A percentile compares a stretch with the other conserved stretches of the same genome.
phyloP scores from a whole-genome alignment of 92 coral and sea anemone species.

The Nematostella vectensis region DNA sequence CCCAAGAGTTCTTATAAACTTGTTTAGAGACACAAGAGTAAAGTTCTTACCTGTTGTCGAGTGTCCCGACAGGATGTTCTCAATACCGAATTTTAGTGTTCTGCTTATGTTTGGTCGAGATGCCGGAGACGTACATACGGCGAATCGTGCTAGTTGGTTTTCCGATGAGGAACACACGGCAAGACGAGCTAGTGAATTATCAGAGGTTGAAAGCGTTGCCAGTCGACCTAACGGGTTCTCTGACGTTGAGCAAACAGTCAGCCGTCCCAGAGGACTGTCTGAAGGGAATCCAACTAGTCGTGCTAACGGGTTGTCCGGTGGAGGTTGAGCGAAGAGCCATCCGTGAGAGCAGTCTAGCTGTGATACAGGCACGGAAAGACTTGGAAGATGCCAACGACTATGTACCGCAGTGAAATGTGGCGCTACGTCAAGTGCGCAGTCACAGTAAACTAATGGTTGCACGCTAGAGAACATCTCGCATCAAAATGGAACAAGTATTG shows the following conservation, averaged over 20 bases:
- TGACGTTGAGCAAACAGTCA: too few species aligned
- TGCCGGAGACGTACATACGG: slow-evolving; percentile 1
- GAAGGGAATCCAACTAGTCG: neutral
- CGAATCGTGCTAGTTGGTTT: neutral
- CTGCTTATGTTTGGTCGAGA: slow-evolving; percentile 19
- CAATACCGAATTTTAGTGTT: slow-evolving; percentile 78
- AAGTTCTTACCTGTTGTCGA: neutral
- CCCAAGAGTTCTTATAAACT: too few species aligned
- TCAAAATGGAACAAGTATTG: too few species aligned
- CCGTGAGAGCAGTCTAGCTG: neutral
- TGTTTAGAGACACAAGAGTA: too few species aligned
- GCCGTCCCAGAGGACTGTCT: too few species aligned
- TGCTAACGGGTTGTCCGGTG: neutral
- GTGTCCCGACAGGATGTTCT: slow-evolving; percentile 38
- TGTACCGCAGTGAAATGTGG: slow-evolving; percentile 23
- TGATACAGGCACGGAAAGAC: neutral
- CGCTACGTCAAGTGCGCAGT: slow-evolving; percentile 12
- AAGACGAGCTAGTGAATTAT: too few species aligned
- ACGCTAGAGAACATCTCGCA: slow-evolving; percentile 16
- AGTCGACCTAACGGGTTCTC: too few species aligned
- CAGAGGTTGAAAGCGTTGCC: too few species aligned
- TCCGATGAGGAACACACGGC: too few species aligned
- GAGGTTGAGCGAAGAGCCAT: neutral
- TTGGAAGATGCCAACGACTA: slow-evolving; percentile 17
- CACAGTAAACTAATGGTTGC: slow-evolving; percentile 34